phyloP scores from a whole-genome alignment of 2,888 invertebrate species.

The Bellardia bayeri region DNA sequence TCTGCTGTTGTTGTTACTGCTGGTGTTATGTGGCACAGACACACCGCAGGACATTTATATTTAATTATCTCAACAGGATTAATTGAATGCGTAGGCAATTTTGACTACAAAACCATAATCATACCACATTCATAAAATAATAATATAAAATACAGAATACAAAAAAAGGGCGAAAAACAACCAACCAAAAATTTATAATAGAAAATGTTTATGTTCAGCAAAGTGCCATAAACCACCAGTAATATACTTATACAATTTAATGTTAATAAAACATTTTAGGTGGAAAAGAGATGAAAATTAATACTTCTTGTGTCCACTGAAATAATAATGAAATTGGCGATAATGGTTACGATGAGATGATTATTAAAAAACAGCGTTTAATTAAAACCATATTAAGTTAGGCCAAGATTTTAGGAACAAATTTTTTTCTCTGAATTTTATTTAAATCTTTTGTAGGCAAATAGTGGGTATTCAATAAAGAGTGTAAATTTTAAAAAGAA shows the following conservation, averaged over 20 bases:
- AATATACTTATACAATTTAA: background rate
- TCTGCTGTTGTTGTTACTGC: background rate
- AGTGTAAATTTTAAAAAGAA: too few relatives aligned
- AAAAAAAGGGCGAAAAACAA: background rate
- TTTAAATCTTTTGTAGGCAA: too few relatives aligned
- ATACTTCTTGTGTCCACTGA: too few relatives aligned
- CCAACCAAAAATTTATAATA: slow-evolving; percentile 19
- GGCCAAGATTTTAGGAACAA: too few relatives aligned
- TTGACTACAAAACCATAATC: slow-evolving; percentile 65
- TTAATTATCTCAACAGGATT: slow-evolving; percentile 72
- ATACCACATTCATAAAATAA: slow-evolving; percentile 56
- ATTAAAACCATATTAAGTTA: too few relatives aligned
- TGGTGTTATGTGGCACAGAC: slow-evolving; percentile 57
- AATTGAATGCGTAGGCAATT: slow-evolving; percentile 68
- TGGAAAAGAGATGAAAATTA: background rate
- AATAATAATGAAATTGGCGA: background rate
- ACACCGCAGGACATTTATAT: slow-evolving; percentile 73
- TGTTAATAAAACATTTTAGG: background rate
- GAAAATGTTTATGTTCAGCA: background rate
- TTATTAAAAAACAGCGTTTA: too few relatives aligned
- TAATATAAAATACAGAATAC: slow-evolving; percentile 30
- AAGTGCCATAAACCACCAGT: slow-evolving; percentile 30
- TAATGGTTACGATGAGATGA: too few relatives aligned
- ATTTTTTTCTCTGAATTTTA: too few relatives aligned
- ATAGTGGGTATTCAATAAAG: too few relatives aligned